These are phyloP conservation scores for Vulpes lagopus DNA, from an alignment of 2,113 vertebrate species.

Conservation along the genomic window DNA sequence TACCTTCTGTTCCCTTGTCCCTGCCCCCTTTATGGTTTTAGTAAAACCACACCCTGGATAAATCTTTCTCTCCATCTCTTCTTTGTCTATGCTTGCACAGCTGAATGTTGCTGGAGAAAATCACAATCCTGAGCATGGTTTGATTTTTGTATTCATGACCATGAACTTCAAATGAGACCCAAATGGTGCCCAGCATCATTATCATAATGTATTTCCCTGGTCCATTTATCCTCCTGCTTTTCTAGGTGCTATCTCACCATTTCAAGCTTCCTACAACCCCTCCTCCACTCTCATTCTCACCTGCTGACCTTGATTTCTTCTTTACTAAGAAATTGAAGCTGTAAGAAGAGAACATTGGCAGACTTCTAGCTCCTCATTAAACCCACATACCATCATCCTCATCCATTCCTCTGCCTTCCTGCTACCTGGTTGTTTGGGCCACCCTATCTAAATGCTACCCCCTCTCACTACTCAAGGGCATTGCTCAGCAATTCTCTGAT, in stretches of 20 bases:
- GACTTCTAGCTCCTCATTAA: neutral
- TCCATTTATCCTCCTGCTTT: neutral
- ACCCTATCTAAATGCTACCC: neutral
- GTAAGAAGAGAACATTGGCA: neutral
- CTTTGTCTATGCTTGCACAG: neutral
- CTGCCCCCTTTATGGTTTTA: neutral
- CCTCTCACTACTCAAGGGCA: neutral
- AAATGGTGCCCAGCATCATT: neutral
- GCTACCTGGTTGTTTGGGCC: neutral
- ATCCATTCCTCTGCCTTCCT: neutral
- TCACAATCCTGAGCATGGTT: conserved; percentile 12
- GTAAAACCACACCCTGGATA: neutral
- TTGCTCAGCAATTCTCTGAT: neutral
- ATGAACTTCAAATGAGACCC: conserved; percentile 21
- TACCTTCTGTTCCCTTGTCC: neutral
- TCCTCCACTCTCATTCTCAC: neutral
- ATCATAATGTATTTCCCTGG: neutral
- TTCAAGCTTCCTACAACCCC: neutral
- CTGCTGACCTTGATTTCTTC: neutral
- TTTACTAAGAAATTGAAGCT: neutral
- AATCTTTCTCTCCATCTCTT: neutral
- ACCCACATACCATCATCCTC: fast-evolving
- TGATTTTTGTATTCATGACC: neutral
- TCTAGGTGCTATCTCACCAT: neutral
- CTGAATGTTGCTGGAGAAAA: neutral